These are phyloP conservation scores for Biston betularia DNA, from an alignment of 2,888 invertebrate genomes.

Conservation along the genomic window DNA sequence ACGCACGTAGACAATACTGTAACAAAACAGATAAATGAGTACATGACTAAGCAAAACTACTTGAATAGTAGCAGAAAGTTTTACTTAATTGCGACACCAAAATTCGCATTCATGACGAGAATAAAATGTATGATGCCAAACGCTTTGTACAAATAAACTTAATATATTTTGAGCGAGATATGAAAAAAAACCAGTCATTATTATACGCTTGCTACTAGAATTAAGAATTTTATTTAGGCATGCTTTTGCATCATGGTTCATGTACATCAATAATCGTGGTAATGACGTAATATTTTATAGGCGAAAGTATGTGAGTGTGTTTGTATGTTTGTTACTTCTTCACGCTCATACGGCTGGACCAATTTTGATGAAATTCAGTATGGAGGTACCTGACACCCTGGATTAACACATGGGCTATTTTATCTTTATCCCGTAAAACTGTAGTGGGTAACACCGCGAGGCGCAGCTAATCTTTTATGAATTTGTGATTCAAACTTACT, in stretches of 20 bases:
- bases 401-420: too few relatives aligned
- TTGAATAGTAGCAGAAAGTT: neutral
- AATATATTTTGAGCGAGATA: neutral
- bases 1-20: neutral
- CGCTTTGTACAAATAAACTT: slow-evolving; percentile 11
- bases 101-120: slow-evolving; percentile 14
- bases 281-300: too few relatives aligned
- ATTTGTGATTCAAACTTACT: neutral
- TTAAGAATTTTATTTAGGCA: neutral
- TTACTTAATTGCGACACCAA: neutral
- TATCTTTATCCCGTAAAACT: too few relatives aligned
- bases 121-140: slow-evolving; percentile 11
- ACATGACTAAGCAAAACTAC: slow-evolving; percentile 5
- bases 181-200: slow-evolving; percentile 4
- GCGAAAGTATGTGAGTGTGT: too few relatives aligned
- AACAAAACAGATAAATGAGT: slow-evolving; percentile 5
- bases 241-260: neutral
- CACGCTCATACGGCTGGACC: too few relatives aligned
- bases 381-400: too few relatives aligned
- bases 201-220: neutral
- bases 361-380: too few relatives aligned
- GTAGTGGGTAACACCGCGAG: too few relatives aligned
- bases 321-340: too few relatives aligned
- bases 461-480: too few relatives aligned
- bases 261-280: too few relatives aligned